Conservation (phyloP, 2,888 invertebrate species). For the Drosophila recens region DNA sequence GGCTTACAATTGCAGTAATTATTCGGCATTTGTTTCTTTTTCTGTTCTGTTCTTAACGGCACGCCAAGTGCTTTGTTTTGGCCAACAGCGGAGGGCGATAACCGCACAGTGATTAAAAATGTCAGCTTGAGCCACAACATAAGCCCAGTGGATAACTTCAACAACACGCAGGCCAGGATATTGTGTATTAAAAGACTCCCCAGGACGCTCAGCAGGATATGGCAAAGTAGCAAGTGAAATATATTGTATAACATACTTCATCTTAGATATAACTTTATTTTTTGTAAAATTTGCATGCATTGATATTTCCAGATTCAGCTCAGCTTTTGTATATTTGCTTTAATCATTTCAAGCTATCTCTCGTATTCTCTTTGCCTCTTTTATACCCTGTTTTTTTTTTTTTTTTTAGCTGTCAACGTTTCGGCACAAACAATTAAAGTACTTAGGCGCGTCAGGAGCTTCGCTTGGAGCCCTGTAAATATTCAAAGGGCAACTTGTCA, state of each 20-base stretch:
- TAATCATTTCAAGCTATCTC: neutral
- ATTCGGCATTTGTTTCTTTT: slow-evolving; percentile 28
- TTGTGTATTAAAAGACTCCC: neutral
- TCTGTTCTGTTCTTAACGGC: slow-evolving; percentile 6
- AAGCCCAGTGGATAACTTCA: neutral
- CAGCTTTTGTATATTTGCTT: neutral
- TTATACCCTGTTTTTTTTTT: neutral
- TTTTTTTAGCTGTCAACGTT: slow-evolving; percentile 30
- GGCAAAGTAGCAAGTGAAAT: neutral
- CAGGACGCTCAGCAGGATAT: slow-evolving; percentile 1
- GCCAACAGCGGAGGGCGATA: slow-evolving; percentile 27
- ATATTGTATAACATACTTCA: neutral
- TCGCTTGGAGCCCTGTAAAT: slow-evolving; percentile 52
- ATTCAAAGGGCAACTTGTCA: slow-evolving; percentile 72
- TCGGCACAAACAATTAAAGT: slow-evolving; percentile 72
- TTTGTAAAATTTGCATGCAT: too few species aligned
- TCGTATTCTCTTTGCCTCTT: neutral
- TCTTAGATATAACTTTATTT: neutral
- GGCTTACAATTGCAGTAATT: slow-evolving; percentile 44
- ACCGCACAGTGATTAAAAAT: slow-evolving; percentile 58
- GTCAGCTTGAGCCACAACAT: slow-evolving; percentile 27
- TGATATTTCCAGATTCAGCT: neutral
- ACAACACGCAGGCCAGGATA: slow-evolving; percentile 1
- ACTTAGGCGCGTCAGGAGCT: slow-evolving; percentile 52
- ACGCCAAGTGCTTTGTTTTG: slow-evolving; percentile 52